Base-by-base conservation (phyloP, 2,888 invertebrate genomes). In the Sphinx pinastri region DNA sequence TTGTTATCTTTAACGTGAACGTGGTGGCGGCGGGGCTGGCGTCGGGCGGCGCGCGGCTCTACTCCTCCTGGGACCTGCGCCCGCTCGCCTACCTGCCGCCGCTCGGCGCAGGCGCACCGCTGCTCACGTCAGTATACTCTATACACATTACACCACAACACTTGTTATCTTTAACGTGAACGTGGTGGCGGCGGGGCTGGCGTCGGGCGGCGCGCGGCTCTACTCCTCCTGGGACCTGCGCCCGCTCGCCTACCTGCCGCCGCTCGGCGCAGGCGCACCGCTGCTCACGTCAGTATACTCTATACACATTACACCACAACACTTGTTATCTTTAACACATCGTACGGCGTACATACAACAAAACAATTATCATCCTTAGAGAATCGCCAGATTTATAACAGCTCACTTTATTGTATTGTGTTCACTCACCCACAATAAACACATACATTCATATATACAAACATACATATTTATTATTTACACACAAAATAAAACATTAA, bases 181-280 rank as follows among this genome's bases (percentile, higher is more conserved):
- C 94, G 96, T 97, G 51, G 95, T 98, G 75, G 98, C 97, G 71
- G 96, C 97, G 6, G 98, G 98, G 10, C 95, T 97, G 75, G 95
- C 95, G 72, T 95, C 95, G 71, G 98, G 98, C 73, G 94, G 95
- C 76, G 96, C 98, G 79, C 96, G 98, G 68, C 96, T 97, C 71
- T 97, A 97, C 96, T 97, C 97, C 77, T 96, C 97, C 75, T 98
- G 98, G 98, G 96, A 98, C 89, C 93, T 98, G 82, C 94, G 95
- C 74, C 95, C 96, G 66, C 94, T 97, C 67, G 92, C 95, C 68
- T 95, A 96, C 85, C 94, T 97, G 16, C 81, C 89, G 75, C 81
- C 84, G 76, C 77, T 76, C 31, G 75, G 59, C 68, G 31, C 70
- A 11, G 68, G 72, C 67, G 71, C 74, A 38, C 76, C 79, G 55